Evolutionary conservation across 2,113 vertebrate genomes (phyloP).

Genomic region (Oryzias woworae): DNA sequence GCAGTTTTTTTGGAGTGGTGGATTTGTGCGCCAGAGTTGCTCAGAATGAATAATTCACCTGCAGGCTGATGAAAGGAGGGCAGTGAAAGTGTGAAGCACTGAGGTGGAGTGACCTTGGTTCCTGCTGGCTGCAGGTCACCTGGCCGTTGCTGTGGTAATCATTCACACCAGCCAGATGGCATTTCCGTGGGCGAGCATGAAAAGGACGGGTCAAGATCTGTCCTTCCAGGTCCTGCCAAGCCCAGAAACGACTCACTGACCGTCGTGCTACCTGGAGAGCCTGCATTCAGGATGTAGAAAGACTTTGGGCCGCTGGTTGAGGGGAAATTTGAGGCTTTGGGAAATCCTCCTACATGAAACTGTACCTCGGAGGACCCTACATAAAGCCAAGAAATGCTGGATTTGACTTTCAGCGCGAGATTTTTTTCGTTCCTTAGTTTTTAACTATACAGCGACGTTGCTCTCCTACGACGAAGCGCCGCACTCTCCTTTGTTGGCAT

Average conservation of each 20-base stretch:
- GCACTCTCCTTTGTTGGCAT: conserved; percentile 49
- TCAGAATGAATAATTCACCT: conserved; percentile 74
- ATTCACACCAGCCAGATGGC: conserved; percentile 85
- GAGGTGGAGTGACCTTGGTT: conserved; percentile 82
- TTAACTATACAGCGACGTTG: conserved; percentile 51
- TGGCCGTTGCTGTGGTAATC: conserved; percentile 79
- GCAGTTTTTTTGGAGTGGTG: conserved; percentile 31
- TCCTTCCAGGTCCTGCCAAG: conserved; percentile 72
- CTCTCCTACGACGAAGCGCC: conserved; percentile 58
- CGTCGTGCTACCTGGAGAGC: conserved; percentile 55
- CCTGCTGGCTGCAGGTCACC: conserved; percentile 77
- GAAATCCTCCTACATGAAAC: conserved; percentile 1
- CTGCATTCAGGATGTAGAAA: conserved; percentile 18
- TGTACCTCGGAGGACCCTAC: conserved; percentile 11
- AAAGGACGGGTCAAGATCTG: conserved; percentile 80
- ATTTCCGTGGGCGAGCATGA: conserved; percentile 78
- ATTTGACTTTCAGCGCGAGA: conserved; percentile 14
- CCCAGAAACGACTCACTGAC: conserved; percentile 64
- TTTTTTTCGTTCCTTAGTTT: conserved; percentile 48
- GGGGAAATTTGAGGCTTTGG: conserved; percentile 10
- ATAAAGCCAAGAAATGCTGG: not conserved
- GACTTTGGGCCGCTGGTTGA: conserved; percentile 37
- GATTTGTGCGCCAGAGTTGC: conserved; percentile 47
- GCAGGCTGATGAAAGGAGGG: conserved; percentile 71
- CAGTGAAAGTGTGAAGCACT: conserved; percentile 66